Evolutionary conservation across 2,113 vertebrate species (phyloP).

Genomic region (Shinisaurus crocodilurus): DNA sequence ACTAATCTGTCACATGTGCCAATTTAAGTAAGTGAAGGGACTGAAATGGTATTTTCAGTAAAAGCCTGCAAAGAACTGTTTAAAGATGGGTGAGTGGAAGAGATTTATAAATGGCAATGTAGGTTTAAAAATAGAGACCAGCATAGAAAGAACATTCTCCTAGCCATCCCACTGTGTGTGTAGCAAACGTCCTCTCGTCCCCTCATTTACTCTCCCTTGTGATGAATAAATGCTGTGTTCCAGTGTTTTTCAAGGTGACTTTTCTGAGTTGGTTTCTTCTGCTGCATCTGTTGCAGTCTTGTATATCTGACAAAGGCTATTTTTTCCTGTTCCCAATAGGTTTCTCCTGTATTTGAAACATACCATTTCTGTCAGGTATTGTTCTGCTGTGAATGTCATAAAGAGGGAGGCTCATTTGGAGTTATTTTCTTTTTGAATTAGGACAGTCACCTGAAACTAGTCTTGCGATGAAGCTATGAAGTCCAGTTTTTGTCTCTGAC

Average conservation of each 20-base stretch:
- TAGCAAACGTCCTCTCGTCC: constrained; percentile 20
- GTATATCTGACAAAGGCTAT: constrained; percentile 41
- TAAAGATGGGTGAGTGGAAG: constrained; percentile 25
- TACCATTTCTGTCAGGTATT: not conserved
- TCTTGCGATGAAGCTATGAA: not conserved
- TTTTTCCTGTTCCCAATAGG: constrained; percentile 21
- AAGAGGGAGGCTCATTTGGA: not conserved
- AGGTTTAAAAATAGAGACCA: constrained; percentile 37
- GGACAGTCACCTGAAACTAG: not conserved
- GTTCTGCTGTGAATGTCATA: not conserved
- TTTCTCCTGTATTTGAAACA: not conserved
- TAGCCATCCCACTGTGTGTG: not conserved
- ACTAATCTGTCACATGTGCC: fast-evolving
- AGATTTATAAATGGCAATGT: constrained; percentile 36
- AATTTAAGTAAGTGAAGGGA: not conserved
- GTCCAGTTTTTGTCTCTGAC: not conserved
- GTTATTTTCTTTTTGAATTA: constrained; percentile 2
- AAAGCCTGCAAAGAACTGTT: constrained; percentile 31
- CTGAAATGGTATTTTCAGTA: constrained; percentile 6
- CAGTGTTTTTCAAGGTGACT: constrained; percentile 62
- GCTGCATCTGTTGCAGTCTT: constrained; percentile 32
- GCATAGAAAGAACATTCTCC: constrained; percentile 37
- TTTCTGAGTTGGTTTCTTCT: constrained; percentile 36
- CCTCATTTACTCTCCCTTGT: constrained; percentile 14
- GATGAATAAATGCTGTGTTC: constrained; percentile 41